Conservation (phyloP, 2,888 invertebrate species). For the Graphium colonna region DNA sequence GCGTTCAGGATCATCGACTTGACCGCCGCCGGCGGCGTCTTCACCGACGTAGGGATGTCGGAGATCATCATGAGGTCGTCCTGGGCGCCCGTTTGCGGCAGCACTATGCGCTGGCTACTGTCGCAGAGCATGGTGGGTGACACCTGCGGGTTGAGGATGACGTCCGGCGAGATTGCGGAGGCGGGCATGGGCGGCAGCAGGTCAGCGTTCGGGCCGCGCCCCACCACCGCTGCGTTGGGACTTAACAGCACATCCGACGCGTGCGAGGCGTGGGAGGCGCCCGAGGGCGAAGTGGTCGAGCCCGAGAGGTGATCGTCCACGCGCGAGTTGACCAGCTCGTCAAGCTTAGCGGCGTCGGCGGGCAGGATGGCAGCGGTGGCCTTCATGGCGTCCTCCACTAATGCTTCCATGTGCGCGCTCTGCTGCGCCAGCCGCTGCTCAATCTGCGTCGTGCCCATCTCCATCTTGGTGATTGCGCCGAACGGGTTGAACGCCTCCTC, state of each 20-base stretch:
- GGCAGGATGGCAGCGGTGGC: conserved; percentile 67
- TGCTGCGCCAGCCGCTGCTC: conserved; percentile 62
- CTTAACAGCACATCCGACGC: conserved; percentile 62
- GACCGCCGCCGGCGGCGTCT: conserved; percentile 81
- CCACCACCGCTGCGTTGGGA: conserved; percentile 51
- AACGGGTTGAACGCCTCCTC: conserved; percentile 60
- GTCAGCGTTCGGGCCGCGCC: conserved; percentile 51
- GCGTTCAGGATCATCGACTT: conserved; percentile 89
- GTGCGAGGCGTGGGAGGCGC: conserved; percentile 52
- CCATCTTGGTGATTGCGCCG: conserved; percentile 60
- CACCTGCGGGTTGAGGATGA: conserved; percentile 82
- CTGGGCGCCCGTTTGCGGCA: conserved; percentile 42
- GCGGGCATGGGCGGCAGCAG: conserved; percentile 50
- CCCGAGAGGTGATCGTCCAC: conserved; percentile 65
- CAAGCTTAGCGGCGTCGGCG: conserved; percentile 72
- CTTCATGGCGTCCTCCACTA: conserved; percentile 73
- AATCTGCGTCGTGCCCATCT: conserved; percentile 56
- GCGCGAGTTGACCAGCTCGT: conserved; percentile 78
- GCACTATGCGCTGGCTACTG: conserved; percentile 40
- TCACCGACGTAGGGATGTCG: conserved; percentile 66
- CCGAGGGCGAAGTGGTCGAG: conserved; percentile 45
- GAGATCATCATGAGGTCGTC: conserved; percentile 65
- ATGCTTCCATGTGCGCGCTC: conserved; percentile 69
- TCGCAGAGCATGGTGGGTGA: conserved; percentile 80
- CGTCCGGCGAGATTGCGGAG: conserved; percentile 74